These are phyloP conservation scores for Drosophila busckii DNA, from an alignment of 1,140 invertebrate species.

Conservation along the genomic window DNA sequence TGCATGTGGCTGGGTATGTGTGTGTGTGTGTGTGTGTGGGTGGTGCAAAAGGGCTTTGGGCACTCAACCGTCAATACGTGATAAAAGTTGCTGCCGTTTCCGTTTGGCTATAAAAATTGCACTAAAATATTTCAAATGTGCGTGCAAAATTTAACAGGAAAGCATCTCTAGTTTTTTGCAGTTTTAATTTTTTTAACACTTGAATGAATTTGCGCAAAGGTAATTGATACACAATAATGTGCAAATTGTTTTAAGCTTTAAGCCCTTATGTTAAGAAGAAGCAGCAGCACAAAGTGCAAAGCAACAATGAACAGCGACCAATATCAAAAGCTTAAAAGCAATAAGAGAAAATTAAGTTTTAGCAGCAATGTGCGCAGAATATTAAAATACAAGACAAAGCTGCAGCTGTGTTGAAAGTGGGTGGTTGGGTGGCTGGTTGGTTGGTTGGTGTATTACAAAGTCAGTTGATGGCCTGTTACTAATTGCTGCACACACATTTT, in stretches of 20 bases:
- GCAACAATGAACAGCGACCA: not conserved
- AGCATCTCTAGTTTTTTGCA: not conserved
- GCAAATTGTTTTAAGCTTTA: slow-evolving; percentile 42
- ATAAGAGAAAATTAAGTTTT: slow-evolving; percentile 7
- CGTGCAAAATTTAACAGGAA: slow-evolving; percentile 45
- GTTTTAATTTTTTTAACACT: slow-evolving; percentile 7
- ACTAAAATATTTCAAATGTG: slow-evolving; percentile 72
- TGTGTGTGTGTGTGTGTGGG: not conserved
- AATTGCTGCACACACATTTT: slow-evolving; percentile 15
- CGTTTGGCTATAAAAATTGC: slow-evolving; percentile 60
- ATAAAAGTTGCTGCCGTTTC: slow-evolving; percentile 71
- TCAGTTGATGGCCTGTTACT: slow-evolving; percentile 4
- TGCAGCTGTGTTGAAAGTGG: too few relatives aligned
- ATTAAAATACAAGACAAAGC: too few relatives aligned
- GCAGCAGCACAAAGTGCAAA: too few relatives aligned
- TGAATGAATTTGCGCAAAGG: slow-evolving; percentile 60
- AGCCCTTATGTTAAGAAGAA: too few relatives aligned
- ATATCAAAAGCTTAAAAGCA: slow-evolving; percentile 12
- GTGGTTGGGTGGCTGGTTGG: too few relatives aligned
- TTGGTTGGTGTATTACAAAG: too few relatives aligned
- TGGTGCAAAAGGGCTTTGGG: slow-evolving; percentile 35
- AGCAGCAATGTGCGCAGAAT: too few relatives aligned
- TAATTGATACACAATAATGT: slow-evolving; percentile 72
- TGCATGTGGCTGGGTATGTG: slow-evolving; percentile 3
- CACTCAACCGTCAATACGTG: slow-evolving; percentile 71